These are phyloP conservation scores for Aurelia sp. DNA, from an alignment of 30 jellyfish, hydroid and myxozoan genomes.

Conservation along the genomic window DNA sequence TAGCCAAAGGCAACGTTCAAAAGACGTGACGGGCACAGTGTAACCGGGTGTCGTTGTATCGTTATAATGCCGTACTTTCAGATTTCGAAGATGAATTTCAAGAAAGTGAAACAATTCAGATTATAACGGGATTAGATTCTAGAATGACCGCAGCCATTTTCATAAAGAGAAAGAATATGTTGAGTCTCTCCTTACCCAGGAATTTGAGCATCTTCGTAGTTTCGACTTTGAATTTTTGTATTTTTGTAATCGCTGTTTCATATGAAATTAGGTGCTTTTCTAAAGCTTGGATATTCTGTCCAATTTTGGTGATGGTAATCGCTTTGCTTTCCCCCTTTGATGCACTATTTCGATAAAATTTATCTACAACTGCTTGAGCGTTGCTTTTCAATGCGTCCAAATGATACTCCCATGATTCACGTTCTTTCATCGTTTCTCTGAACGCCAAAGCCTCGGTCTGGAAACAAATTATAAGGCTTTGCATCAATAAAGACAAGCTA, in stretches of 20 bases:
- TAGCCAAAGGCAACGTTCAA: too few species aligned
- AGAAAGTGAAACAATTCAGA: too few species aligned
- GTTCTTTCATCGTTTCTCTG: conserved; percentile 14
- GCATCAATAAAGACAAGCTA: too few species aligned
- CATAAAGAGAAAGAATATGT: too few species aligned
- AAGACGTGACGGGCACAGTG: too few species aligned
- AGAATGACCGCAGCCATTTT: too few species aligned
- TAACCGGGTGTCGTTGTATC: too few species aligned
- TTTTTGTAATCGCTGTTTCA: background rate
- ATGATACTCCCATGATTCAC: background rate
- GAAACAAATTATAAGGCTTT: background rate
- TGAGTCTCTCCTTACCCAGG: conserved; percentile 7
- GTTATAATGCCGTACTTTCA: too few species aligned
- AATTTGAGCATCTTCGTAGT: conserved; percentile 16
- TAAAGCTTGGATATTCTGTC: conserved; percentile 8
- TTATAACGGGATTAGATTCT: too few species aligned
- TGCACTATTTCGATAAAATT: background rate
- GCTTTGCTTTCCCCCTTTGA: background rate
- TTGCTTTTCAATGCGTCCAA: conserved; percentile 11
- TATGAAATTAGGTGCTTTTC: background rate
- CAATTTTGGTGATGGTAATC: conserved; percentile 3
- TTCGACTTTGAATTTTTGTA: conserved; percentile 37
- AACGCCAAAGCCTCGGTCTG: conserved; percentile 28
- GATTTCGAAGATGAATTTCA: too few species aligned
- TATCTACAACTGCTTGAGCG: background rate